phyloP scores from a whole-genome alignment of 2,113 vertebrate species.

The Zootoca vivipara region DNA sequence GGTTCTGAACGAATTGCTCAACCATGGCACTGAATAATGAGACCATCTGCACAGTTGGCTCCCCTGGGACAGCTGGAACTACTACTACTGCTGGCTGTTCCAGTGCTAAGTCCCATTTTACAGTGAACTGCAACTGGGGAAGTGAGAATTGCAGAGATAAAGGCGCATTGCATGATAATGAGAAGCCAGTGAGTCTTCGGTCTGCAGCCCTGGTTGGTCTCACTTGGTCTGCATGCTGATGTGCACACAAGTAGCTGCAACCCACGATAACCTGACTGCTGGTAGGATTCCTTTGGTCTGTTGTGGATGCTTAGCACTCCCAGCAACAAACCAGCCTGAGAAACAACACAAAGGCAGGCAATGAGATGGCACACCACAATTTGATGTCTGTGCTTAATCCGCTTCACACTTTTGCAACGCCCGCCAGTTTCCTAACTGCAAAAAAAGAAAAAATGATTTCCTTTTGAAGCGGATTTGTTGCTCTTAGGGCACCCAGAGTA shows the following conservation, averaged over 20 bases:
- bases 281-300: not conserved
- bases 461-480: too few species aligned
- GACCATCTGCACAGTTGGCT: not conserved
- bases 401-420: too few species aligned
- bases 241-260: not conserved
- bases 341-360: not conserved
- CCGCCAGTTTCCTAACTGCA: too few species aligned
- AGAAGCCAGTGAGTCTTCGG: not conserved
- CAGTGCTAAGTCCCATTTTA: not conserved
- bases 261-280: too few species aligned
- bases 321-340: not conserved
- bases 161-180: not conserved
- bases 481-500: too few species aligned
- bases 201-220: not conserved
- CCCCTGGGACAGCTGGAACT: not conserved
- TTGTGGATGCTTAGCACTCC: not conserved
- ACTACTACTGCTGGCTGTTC: not conserved
- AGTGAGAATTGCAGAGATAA: not conserved
- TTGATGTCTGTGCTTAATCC: not conserved
- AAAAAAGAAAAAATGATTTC: too few species aligned
- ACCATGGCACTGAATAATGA: not conserved
- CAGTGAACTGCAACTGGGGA: not conserved
- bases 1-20: slow-evolving; percentile 13
- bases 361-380: too few species aligned
- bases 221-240: not conserved